Evolutionary conservation across 2,797 vertebrate species (phyloP), one percentile per base, ranked within the genome.

Genomic region (Bovichtus variegatus): DNA sequence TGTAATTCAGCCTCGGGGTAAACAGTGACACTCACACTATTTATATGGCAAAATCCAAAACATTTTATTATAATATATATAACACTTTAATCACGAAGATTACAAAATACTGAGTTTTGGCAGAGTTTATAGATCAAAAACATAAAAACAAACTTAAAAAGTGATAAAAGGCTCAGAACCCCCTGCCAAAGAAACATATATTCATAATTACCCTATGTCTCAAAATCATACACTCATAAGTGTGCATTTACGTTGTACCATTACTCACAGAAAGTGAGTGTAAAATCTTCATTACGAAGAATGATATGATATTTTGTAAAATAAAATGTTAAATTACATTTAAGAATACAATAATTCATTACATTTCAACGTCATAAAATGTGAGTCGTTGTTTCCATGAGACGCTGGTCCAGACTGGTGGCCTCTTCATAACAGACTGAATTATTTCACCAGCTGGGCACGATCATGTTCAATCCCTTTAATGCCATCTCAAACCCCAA

Each of bases 401-500:
- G 19, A 25, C 53, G 9, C 34, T 46, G 55, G n/a, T 59, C 38
- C 50, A 64, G 3, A 18, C 41, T 44, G 41, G 61, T 5, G n/a
- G 9, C 29, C 29, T 19, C 10, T 10, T 8, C 13, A 19, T 16
- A 27, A 25, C 49, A 29, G n/a, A 9, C 7, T 34, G 18, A 18
- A 3, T 43, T 6, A 10, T 9, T 66, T 93, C 91, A 95, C 92
- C 91, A 93, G 43, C 80, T 64, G 11, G 95, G 95, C 0, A 90
- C 89, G 0, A 94, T 40, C 63, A 82, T 65, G 85, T 96, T 90
- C 74, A 96, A 78, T 7, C 86, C 90, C 70, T 93, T 95, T 16
- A 96, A 69, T 0, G 94, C 89, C 51, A 94, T 75, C 74, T 96
- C 95, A 41, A 95, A 96, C 7, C 95, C 95, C 47, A 95, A 68